These are phyloP conservation scores for Hydrotaea diabolus DNA, from an alignment of 2,888 invertebrate species.

Conservation along the genomic window DNA sequence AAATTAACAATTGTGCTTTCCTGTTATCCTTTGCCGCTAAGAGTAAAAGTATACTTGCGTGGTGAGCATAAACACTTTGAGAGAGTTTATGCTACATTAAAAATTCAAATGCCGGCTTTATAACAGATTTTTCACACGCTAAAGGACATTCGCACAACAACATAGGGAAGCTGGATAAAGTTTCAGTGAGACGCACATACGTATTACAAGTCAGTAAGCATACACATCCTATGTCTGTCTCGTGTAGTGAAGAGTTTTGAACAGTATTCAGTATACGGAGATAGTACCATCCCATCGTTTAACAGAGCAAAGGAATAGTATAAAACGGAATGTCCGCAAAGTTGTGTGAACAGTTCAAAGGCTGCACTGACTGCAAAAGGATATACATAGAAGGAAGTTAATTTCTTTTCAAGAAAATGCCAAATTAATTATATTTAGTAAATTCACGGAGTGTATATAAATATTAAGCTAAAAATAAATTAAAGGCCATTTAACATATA, in stretches of 20 bases:
- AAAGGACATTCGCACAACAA: constrained; percentile 9
- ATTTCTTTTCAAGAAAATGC: neutral
- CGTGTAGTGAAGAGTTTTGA: neutral
- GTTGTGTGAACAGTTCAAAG: constrained; percentile 51
- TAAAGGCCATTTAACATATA: neutral
- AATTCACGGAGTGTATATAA: neutral
- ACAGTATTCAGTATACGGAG: constrained; percentile 37
- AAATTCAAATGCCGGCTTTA: constrained; percentile 43
- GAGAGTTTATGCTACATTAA: constrained; percentile 23
- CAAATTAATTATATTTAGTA: neutral
- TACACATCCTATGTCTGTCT: too few relatives aligned
- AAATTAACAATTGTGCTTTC: too few relatives aligned
- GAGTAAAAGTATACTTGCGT: neutral
- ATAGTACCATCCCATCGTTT: neutral
- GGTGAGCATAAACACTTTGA: neutral
- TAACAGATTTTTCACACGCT: constrained; percentile 2
- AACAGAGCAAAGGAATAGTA: constrained; percentile 36
- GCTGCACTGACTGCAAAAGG: neutral
- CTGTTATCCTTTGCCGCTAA: neutral
- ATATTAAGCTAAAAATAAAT: neutral
- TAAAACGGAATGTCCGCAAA: constrained; percentile 47
- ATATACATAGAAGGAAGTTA: neutral
- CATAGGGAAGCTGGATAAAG: constrained; percentile 51
- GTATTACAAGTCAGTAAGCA: too few relatives aligned
- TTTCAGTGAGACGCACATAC: constrained; percentile 1